Percentiles rank a stretch among this genome's conserved stretches.
Evolutionary conservation across 2,888 invertebrate genomes (phyloP).

Genomic region (Matsumyia berberina): DNA sequence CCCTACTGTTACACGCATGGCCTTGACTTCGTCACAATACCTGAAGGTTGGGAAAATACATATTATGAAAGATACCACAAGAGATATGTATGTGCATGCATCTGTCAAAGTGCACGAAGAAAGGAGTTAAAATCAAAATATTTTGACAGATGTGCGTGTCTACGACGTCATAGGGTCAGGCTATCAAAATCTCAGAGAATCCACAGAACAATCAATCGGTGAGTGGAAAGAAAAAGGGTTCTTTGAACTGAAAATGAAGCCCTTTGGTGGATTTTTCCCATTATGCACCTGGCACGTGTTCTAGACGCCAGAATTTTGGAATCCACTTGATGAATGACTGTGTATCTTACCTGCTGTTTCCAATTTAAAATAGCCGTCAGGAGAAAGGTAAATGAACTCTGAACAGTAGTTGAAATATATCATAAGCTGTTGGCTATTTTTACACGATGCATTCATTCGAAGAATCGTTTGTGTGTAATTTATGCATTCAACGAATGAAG

Average conservation of each 20-base stretch:
- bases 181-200: not conserved
- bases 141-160: conserved; percentile 52
- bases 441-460: conserved; percentile 20
- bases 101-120: not conserved
- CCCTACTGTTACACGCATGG: conserved; percentile 23
- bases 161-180: not conserved
- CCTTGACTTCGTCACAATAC: conserved; percentile 5
- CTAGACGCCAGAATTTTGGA: not conserved
- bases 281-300: conserved; percentile 39
- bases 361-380: not conserved
- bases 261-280: not conserved
- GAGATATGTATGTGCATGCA: no score
- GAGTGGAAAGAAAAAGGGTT: conserved; percentile 8
- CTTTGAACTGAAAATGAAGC: conserved; percentile 7
- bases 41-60: not conserved
- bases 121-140: conserved; percentile 36
- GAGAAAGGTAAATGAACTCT: conserved; percentile 26
- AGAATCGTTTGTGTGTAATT: conserved; percentile 19
- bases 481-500: conserved; percentile 13
- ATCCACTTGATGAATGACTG: conserved; percentile 2
- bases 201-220: not conserved
- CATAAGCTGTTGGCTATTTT: not conserved
- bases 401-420: conserved; percentile 40
- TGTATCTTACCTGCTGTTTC: not conserved
- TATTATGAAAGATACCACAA: conserved; percentile 1